These are phyloP conservation scores for Coleophora deauratella DNA, from an alignment of 2,888 invertebrate species.

Conservation along the genomic window DNA sequence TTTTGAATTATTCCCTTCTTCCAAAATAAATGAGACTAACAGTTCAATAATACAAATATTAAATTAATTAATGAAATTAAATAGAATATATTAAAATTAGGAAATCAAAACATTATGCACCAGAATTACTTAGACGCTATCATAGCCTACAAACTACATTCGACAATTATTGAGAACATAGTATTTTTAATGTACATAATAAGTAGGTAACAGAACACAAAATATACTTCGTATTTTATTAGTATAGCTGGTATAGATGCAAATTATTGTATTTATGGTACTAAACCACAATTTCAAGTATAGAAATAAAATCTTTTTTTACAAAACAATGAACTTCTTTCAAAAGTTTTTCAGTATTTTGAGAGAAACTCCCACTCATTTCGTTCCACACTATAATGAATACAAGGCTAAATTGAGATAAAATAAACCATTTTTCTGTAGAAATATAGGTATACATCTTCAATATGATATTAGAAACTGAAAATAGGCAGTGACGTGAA, in stretches of 20 bases:
- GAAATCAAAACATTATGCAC: conserved; percentile 45
- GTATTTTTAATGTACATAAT: no score
- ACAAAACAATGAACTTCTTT: no score
- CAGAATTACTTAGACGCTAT: conserved; percentile 35
- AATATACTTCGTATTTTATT: neutral
- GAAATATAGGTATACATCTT: no score
- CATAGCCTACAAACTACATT: conserved; percentile 62
- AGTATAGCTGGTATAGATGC: neutral
- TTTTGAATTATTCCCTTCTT: neutral
- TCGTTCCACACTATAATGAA: no score
- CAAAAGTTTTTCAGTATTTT: no score
- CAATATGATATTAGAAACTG: no score
- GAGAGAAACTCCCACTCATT: no score
- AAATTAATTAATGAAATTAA: no score
- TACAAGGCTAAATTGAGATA: neutral
- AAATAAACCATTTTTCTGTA: no score
- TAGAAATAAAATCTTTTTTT: no score
- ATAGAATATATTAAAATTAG: conserved; percentile 3
- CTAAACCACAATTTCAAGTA: no score
- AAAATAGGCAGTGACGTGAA: conserved; percentile 2
- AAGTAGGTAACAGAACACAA: neutral
- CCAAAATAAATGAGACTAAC: neutral
- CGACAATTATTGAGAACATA: conserved; percentile 20
- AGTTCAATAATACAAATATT: neutral
- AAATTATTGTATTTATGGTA: neutral